phyloP scores from a whole-genome alignment of 1,140 invertebrate species.

The Lanistes nyassanus region DNA sequence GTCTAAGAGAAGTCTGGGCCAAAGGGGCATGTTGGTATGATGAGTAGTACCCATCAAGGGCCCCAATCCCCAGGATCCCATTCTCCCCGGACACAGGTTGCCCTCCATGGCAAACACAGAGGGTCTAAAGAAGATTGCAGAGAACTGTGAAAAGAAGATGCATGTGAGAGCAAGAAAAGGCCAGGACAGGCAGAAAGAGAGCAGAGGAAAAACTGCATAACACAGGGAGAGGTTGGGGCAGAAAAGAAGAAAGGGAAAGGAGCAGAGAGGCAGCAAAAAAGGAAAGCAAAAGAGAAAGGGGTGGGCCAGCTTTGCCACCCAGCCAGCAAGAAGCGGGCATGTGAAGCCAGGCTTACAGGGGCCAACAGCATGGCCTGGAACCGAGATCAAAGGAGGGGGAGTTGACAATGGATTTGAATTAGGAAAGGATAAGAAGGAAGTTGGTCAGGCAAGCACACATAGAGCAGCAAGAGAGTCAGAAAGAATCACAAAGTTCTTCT shows the following conservation, averaged over 20 bases:
- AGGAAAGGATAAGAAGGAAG: slow-evolving; percentile 1
- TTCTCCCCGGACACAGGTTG: neutral
- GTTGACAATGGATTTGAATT: neutral
- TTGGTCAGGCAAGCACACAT: too few species aligned
- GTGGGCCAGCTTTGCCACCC: too few species aligned
- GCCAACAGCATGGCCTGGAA: neutral
- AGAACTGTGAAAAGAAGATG: too few species aligned
- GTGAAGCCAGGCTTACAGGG: neutral
- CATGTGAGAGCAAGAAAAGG: too few species aligned
- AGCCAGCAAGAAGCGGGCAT: neutral
- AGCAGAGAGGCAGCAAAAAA: neutral
- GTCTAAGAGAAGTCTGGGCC: too few species aligned
- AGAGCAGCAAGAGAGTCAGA: too few species aligned
- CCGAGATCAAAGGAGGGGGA: neutral
- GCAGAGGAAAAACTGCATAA: neutral
- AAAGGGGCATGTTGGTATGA: too few species aligned
- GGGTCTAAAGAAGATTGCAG: too few species aligned
- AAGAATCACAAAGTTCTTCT: too few species aligned
- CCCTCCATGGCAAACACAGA: neutral
- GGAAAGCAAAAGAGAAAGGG: too few species aligned
- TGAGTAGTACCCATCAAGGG: too few species aligned
- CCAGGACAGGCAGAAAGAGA: slow-evolving; percentile 8
- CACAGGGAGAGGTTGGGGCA: neutral
- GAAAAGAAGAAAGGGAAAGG: too few species aligned
- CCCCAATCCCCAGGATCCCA: neutral